Conservation (phyloP, 2,113 vertebrate species). For the Noctilio leporinus region DNA sequence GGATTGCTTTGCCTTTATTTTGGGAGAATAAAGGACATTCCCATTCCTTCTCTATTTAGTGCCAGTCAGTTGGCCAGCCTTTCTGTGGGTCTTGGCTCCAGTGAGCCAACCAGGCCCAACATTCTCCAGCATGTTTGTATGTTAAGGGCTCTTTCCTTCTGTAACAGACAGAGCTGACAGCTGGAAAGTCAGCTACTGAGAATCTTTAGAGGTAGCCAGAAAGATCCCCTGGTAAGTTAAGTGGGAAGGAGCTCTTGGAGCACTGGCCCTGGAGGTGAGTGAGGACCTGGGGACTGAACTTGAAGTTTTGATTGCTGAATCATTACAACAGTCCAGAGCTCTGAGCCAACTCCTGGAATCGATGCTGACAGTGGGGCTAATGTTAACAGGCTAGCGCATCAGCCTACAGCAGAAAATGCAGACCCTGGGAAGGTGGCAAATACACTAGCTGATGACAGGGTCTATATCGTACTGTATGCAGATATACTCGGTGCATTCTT, state of each 20-base stretch:
- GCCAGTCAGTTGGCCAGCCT: conserved; percentile 37
- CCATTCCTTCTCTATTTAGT: conserved; percentile 46
- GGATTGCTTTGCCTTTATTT: conserved; percentile 35
- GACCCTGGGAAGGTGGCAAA: neutral
- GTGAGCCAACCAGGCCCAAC: conserved; percentile 52
- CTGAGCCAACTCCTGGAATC: neutral
- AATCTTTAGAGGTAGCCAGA: neutral
- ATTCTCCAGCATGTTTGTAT: conserved; percentile 58
- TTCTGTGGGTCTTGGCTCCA: conserved; percentile 48
- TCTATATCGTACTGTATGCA: no score
- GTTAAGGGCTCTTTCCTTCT: conserved; percentile 66
- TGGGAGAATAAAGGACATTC: conserved; percentile 10
- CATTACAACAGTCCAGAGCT: conserved; percentile 53
- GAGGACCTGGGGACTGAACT: conserved; percentile 7
- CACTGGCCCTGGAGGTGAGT: conserved; percentile 5
- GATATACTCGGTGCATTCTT: neutral
- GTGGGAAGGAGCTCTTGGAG: neutral
- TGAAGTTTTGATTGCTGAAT: conserved; percentile 64
- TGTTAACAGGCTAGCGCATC: neutral
- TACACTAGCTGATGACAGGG: neutral
- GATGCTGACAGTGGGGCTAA: neutral
- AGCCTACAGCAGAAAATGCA: neutral
- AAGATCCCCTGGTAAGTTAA: neutral
- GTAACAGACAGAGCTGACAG: conserved; percentile 64
- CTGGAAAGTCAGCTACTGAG: conserved; percentile 46